Conservation (phyloP, 2,113 vertebrate species). For the Strix aluco region DNA sequence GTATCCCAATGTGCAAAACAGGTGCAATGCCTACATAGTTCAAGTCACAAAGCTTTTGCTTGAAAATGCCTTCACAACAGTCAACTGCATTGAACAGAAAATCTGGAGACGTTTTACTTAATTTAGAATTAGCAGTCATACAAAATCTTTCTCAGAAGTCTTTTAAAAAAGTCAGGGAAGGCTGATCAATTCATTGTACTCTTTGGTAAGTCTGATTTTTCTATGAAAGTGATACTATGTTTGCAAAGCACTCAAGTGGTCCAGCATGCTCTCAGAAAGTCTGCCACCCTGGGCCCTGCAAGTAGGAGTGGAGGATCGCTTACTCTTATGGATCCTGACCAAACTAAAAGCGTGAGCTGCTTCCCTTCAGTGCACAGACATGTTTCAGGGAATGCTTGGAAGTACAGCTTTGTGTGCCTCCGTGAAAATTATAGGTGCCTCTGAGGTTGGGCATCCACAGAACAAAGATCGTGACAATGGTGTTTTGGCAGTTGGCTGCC, state of each 20-base stretch:
- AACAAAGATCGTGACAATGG: constrained; percentile 32
- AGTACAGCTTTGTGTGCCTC: constrained; percentile 30
- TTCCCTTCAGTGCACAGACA: neutral
- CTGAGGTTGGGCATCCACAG: constrained; percentile 39
- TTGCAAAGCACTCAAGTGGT: neutral
- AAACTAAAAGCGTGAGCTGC: neutral
- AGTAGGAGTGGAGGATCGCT: neutral
- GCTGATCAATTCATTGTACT: neutral
- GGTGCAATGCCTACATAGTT: neutral
- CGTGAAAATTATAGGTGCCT: constrained; percentile 51
- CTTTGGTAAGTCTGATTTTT: neutral
- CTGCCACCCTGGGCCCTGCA: neutral
- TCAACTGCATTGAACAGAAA: neutral
- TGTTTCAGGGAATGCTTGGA: neutral
- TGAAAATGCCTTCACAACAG: neutral
- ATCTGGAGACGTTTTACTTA: neutral
- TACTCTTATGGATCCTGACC: neutral
- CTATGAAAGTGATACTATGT: neutral
- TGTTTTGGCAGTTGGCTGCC: constrained; percentile 67
- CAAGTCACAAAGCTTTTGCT: neutral
- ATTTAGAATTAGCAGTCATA: neutral
- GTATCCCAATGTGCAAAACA: neutral
- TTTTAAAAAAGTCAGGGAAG: neutral
- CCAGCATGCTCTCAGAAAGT: rapidly evolving
- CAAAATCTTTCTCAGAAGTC: neutral